Evolutionary conservation across 2,113 vertebrate species (phyloP).

Genomic region (Desmodus rotundus): DNA sequence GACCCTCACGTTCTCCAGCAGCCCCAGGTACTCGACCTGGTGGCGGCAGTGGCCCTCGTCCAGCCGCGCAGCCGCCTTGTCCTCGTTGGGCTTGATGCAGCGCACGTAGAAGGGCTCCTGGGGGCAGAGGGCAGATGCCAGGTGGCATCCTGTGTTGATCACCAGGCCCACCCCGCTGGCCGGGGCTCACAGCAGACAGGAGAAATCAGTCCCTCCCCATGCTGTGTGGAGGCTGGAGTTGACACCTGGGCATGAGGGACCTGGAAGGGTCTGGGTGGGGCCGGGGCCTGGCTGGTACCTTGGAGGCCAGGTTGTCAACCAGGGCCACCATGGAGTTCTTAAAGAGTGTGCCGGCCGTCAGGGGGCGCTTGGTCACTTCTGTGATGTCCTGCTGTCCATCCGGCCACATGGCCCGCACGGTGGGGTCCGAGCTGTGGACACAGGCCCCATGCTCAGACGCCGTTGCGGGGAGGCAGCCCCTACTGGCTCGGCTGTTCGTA

Average conservation of each 20-base stretch:
- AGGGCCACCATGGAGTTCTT: conserved; percentile 95
- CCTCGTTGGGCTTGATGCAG: conserved; percentile 94
- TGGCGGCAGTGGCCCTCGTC: conserved; percentile 88
- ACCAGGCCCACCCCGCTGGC: too few species aligned
- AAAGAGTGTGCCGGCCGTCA: conserved; percentile 92
- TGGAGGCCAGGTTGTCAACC: conserved; percentile 92
- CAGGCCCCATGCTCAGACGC: neutral
- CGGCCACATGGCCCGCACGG: conserved; percentile 93
- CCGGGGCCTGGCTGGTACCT: conserved; percentile 79
- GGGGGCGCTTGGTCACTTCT: conserved; percentile 94
- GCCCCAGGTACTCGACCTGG: conserved; percentile 92
- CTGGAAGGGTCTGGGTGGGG: neutral
- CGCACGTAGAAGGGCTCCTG: conserved; percentile 96
- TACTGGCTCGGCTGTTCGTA: too few species aligned
- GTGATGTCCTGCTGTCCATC: conserved; percentile 94
- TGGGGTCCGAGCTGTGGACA: conserved; percentile 82
- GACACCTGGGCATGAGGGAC: neutral
- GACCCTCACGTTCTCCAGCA: conserved; percentile 94
- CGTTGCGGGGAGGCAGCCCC: neutral
- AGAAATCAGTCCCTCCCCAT: too few species aligned
- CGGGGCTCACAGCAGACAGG: neutral
- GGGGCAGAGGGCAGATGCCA: too few species aligned
- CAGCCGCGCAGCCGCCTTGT: conserved; percentile 85
- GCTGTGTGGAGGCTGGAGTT: neutral
- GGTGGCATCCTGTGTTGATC: too few species aligned